Conservation (phyloP, 2,113 vertebrate species). For the Madoqua kirkii region DNA sequence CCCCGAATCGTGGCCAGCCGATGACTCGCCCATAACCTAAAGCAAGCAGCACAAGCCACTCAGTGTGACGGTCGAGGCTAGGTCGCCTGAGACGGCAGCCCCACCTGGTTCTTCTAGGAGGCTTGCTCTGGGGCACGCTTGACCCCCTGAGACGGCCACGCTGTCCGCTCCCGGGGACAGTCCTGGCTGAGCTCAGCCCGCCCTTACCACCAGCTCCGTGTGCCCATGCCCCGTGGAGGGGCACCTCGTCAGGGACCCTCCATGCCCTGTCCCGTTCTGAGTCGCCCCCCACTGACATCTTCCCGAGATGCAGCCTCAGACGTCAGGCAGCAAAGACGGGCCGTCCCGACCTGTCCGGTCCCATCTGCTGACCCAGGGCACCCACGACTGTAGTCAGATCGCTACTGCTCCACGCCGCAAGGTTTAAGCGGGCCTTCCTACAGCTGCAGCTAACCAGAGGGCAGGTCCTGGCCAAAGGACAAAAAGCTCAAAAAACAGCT, state of each 20-base stretch:
- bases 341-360: not conserved
- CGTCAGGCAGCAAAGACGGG: not conserved
- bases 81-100: not conserved
- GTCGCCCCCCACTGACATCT: not conserved
- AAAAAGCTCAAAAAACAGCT: not conserved
- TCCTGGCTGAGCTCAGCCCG: not conserved
- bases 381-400: not conserved
- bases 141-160: not conserved
- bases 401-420: not conserved
- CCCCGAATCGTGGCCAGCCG: not conserved
- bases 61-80: not conserved
- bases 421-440: not conserved
- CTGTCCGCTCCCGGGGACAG: not conserved
- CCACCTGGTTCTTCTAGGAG: not conserved
- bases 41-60: not conserved
- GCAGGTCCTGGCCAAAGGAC: not conserved
- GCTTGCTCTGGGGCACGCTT: too few species aligned
- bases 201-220: not conserved
- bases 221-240: not conserved
- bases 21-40: not conserved
- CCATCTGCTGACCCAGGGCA: not conserved
- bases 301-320: not conserved
- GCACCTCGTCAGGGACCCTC: not conserved
- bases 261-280: not conserved
- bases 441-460: not conserved